Evolutionary conservation across 1,140 invertebrate species (phyloP), one percentile per base, ranked within the genome.

Genomic region (Drosophila repletoides): DNA sequence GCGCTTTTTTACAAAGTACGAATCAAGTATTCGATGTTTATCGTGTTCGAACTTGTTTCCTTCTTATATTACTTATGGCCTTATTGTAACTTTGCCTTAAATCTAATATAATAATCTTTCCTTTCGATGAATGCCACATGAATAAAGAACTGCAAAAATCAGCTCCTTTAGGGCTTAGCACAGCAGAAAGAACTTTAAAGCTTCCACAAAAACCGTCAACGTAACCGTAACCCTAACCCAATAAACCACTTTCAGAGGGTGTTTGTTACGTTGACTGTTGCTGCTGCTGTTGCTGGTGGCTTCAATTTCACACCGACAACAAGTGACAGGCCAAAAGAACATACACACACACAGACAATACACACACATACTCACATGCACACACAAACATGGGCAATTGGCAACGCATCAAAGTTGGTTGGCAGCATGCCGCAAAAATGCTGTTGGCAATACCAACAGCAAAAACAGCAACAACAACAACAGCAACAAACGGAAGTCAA

Each of bases 261-360:
- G 40, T 61, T 58, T 40, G 76, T 48, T 43, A 48, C 38, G 59
- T 29, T 43, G 51, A 43, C 46, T 71, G 51, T 74, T 70, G 53
- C 64, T 40, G 34, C 9, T 41, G 36, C 31, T 53, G 65, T 45
- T 61, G 58, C 59, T 63, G 52, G 29, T 84, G 77, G 77, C 77
- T 64, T 77, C 77, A 83, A 75, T 84, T 84, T 77, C 74, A 74
- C 77, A 77, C 79, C 74, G 70, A 68, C 77, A 84, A 77, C 79
- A 83, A 83, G 77, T 83, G 79, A 83, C 77, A 77, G 52, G 45
- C n/a, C 41, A 75, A 56, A 63, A 70, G 58, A 65, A 51, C 36
- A 74, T 53, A 59, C 52, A 67, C 41, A 31, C 56, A 61, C 28
- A 58, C 31, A 56, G 40, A 34, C 26, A 59, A 31, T 40, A 12